These are phyloP conservation scores for Lepidochrysops patricia DNA, from an alignment of 2,888 invertebrate genomes.

Conservation along the genomic window DNA sequence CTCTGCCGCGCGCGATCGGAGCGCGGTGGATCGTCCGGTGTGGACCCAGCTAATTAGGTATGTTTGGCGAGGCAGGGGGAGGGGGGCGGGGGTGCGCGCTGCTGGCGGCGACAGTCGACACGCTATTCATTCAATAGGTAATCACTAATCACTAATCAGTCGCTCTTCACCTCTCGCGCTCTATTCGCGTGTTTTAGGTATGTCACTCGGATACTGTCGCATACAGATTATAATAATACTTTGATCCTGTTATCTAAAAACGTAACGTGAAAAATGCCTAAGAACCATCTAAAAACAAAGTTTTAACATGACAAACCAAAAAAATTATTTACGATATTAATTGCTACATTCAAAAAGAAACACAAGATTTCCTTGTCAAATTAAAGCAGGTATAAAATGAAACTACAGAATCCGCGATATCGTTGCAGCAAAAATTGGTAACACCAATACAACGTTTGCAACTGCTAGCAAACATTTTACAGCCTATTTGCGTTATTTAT, in stretches of 20 bases:
- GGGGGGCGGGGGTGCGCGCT: no score
- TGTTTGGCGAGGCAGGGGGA: no score
- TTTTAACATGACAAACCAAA: constrained; percentile 9
- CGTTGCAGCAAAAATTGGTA: neutral
- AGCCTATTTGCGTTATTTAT: no score
- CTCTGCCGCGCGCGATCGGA: no score
- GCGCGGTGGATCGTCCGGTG: no score
- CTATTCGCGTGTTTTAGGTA: no score
- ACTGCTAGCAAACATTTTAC: neutral
- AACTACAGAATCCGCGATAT: constrained; percentile 20
- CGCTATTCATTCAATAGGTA: no score
- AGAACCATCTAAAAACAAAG: constrained; percentile 3
- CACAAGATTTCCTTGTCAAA: constrained; percentile 6
- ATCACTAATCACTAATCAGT: neutral
- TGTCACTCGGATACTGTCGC: no score
- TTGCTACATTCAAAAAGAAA: constrained; percentile 13
- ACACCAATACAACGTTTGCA: neutral
- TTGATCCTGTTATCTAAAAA: no score
- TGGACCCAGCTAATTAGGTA: no score
- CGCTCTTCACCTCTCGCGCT: neutral
- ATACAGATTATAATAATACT: no score
- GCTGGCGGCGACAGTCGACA: no score
- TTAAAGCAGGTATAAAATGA: constrained; percentile 15
- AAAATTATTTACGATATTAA: constrained; percentile 15
- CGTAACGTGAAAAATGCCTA: neutral